phyloP scores from a whole-genome alignment of 1,140 invertebrate genomes.

The Sycobia sp. region DNA sequence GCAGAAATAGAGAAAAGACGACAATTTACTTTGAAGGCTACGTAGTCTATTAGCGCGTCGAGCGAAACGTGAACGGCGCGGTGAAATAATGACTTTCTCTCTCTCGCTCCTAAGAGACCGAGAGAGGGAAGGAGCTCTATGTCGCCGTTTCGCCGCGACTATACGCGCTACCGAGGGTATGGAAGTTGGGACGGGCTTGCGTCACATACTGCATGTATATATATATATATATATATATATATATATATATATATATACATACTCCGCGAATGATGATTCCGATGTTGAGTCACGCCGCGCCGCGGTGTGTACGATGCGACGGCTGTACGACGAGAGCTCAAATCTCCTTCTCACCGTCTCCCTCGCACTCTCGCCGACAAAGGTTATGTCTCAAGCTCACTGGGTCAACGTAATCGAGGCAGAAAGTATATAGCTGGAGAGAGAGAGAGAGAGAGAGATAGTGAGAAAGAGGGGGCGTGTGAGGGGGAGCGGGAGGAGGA shows the following conservation, averaged over 20 bases:
- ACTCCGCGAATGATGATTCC: conserved; percentile 42
- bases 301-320: no score
- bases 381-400: conserved; percentile 61
- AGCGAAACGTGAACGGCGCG: conserved; percentile 47
- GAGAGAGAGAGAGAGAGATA: no score
- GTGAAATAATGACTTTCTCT: conserved; percentile 60
- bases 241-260: no score
- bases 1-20: conserved; percentile 36
- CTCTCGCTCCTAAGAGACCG: conserved; percentile 39
- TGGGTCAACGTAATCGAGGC: conserved; percentile 48
- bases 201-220: no score
- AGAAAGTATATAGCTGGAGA: no score
- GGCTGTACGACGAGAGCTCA: no score
- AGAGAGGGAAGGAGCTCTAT: neutral
- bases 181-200: no score
- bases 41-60: conserved; percentile 58
- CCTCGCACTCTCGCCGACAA: conserved; percentile 43
- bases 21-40: conserved; percentile 63
- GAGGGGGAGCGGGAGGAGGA: no score
- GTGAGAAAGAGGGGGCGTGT: no score
- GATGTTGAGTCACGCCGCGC: conserved; percentile 46
- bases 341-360: no score
- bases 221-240: no score
- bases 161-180: no score
- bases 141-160: conserved; percentile 48